Evolutionary conservation across 2,113 vertebrate species (phyloP), one percentile per base, ranked within the genome.

Genomic region (Coreoperca whiteheadi): DNA sequence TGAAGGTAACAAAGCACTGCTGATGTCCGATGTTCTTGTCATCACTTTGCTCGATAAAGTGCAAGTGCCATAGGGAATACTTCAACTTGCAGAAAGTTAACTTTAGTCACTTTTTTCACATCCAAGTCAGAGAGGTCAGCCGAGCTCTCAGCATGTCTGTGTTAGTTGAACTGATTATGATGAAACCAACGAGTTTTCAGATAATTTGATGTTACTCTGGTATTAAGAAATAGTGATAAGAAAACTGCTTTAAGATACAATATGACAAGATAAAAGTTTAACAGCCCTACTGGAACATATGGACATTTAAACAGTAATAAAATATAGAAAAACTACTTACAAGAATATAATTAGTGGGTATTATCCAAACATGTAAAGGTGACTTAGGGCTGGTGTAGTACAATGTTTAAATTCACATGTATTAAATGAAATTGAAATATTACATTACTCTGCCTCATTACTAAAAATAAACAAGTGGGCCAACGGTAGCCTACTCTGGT

Each of bases 11-110:
- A n/a, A 63, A 53, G 32, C 23, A 16, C 14, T 0, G 54, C 46
- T 15, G 23, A 54, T 56, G 56, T 77, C 51, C 50, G 51, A 15
- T 2, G 25, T 63, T 87, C 34, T 63, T 78, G 59, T 69, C 80
- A 84, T 76, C 54, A 46, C 46, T 76, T 82, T 68, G 50, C 34
- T 61, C 4, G 0, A 65, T 50, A 34, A 77, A 77, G 32, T 61
- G 39, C 60, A 12, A 39, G 50, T 25, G 6, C 59, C 59, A 32
- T 0, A 5, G 60, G 68, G 46, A 74, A 79, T 53, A 54, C 53
- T 67, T 67, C 23, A 43, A 12, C 32, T 60, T 6, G 16, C 11
- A 39, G 46, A 68, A 73, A 82, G 50, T 73, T 11, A 68, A 57
- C 21, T 84, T 57, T 20, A 63, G 1, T 60, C 39, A 9, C n/a